These are phyloP conservation scores for Proterorhinus semilunaris DNA, from an alignment of 2,113 vertebrate genomes.

Conservation along the genomic window DNA sequence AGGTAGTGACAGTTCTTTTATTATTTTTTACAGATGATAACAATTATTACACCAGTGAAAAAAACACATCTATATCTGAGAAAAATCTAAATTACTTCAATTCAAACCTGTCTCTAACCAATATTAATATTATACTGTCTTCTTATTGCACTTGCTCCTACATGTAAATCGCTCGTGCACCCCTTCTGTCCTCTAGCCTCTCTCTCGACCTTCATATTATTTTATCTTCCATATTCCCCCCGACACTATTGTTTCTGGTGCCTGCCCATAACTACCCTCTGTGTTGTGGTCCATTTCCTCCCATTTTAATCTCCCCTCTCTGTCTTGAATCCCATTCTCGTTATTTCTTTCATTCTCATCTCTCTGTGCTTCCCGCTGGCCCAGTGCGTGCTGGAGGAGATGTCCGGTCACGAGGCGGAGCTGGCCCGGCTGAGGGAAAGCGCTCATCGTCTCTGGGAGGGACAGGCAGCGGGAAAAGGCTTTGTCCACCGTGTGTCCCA, in stretches of 20 bases:
- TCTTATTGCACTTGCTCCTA: conserved; percentile 28
- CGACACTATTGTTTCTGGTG: conserved; percentile 12
- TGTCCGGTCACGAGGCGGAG: conserved; percentile 87
- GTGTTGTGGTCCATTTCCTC: conserved; percentile 14
- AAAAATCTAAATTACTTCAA: background rate
- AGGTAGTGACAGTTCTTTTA: too few relatives aligned
- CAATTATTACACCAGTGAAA: too few relatives aligned
- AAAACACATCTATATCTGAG: too few relatives aligned
- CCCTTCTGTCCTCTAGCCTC: conserved; percentile 9
- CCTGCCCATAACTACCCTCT: conserved; percentile 25
- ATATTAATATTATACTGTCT: conserved; percentile 2
- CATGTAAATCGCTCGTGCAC: conserved; percentile 25
- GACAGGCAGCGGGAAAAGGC: conserved; percentile 92
- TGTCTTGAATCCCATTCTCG: conserved; percentile 17
- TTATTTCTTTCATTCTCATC: conserved; percentile 24
- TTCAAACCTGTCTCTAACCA: background rate
- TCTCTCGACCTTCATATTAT: conserved; percentile 9
- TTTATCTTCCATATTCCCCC: conserved; percentile 30
- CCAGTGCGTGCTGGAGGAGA: conserved; percentile 95
- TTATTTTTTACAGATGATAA: too few relatives aligned
- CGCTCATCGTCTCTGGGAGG: conserved; percentile 95
- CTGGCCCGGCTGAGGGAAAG: conserved; percentile 90
- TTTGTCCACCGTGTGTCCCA: conserved; percentile 96
- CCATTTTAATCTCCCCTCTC: conserved; percentile 20
- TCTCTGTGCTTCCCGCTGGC: conserved; percentile 69